Conservation (phyloP, 2,113 vertebrate genomes). For the Pantherophis guttatus region DNA sequence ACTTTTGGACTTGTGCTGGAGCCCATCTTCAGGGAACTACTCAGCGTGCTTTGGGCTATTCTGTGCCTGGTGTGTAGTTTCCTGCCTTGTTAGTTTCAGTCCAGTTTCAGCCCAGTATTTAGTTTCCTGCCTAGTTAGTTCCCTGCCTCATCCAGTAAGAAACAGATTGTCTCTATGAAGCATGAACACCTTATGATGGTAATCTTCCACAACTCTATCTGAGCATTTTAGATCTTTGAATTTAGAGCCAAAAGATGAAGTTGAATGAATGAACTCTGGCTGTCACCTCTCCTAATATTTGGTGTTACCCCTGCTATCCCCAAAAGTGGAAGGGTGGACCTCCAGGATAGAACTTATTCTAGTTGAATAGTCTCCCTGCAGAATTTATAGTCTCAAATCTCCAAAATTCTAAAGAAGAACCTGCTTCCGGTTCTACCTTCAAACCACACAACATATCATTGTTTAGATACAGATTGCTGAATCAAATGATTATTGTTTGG, state of each 20-base stretch:
- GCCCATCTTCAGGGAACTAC: too few species aligned
- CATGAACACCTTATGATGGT: neutral
- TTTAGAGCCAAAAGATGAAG: neutral
- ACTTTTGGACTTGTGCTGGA: too few species aligned
- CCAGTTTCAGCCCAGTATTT: too few species aligned
- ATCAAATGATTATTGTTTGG: fast-evolving
- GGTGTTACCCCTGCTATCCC: neutral
- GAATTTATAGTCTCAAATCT: neutral
- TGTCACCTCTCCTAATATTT: neutral
- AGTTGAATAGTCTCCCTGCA: neutral
- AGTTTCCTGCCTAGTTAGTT: too few species aligned
- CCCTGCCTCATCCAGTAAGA: neutral
- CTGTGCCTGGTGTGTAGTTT: too few species aligned
- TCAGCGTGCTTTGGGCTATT: too few species aligned
- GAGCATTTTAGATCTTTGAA: neutral
- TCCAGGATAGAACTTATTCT: neutral
- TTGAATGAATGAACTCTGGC: neutral
- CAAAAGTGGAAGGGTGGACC: neutral
- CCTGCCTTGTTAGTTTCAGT: too few species aligned
- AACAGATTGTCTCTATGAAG: neutral
- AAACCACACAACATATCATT: neutral
- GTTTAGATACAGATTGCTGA: neutral
- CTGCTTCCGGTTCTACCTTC: neutral
- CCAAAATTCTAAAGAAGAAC: neutral
- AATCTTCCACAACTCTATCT: neutral